Conservation (phyloP, 2,888 invertebrate species). For the Diloba caeruleocephala region DNA sequence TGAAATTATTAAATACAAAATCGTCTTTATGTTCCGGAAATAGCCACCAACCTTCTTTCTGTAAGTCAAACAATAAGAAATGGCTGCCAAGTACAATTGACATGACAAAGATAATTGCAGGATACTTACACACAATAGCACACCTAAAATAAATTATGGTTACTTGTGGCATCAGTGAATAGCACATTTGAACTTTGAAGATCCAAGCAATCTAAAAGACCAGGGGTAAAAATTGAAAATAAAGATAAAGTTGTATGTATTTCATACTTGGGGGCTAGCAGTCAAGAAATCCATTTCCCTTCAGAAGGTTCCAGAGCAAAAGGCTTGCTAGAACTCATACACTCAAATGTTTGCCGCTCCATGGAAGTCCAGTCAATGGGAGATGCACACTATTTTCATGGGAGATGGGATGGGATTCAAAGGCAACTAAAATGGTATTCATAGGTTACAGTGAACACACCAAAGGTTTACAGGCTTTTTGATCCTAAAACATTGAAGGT, state of each 20-base stretch:
- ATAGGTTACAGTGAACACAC: too few relatives aligned
- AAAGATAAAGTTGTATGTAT: too few relatives aligned
- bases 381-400: neutral
- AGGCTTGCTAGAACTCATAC: neutral
- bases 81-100: neutral
- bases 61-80: neutral
- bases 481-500: neutral
- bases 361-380: too few relatives aligned
- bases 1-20: slow-evolving; percentile 45
- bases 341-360: neutral
- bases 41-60: too few relatives aligned
- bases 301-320: neutral
- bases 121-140: neutral
- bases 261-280: too few relatives aligned
- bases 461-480: neutral
- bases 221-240: too few relatives aligned
- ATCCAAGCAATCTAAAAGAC: neutral
- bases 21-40: slow-evolving; percentile 16
- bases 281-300: neutral
- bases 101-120: neutral
- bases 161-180: neutral
- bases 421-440: neutral
- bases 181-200: neutral
- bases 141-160: neutral
- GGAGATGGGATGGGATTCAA: neutral